Evolutionary conservation across 2,888 invertebrate species (phyloP).

Genomic region (Sesamia inferens): DNA sequence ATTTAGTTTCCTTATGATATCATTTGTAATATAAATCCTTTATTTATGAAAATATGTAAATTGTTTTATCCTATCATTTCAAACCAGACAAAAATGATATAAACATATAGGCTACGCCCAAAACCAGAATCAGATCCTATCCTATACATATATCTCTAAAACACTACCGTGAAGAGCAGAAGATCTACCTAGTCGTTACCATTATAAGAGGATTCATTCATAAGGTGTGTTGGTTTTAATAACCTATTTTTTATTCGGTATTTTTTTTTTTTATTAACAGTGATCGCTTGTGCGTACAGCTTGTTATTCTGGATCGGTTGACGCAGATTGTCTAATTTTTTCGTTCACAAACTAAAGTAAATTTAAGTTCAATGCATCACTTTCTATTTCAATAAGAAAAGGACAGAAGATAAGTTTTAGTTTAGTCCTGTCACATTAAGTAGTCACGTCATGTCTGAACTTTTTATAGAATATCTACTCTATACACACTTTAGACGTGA

Average conservation of each 20-base stretch:
- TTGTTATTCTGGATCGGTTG: not conserved
- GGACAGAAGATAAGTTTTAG: too few relatives aligned
- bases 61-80: not conserved
- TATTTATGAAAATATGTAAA: not conserved
- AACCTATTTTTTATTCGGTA: not conserved
- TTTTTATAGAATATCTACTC: too few relatives aligned
- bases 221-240: conserved; percentile 30
- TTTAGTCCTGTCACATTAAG: too few relatives aligned
- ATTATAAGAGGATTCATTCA: not conserved
- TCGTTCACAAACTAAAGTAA: too few relatives aligned
- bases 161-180: not conserved
- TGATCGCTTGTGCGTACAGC: not conserved
- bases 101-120: not conserved
- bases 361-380: too few relatives aligned
- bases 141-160: not conserved
- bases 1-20: conserved; percentile 6
- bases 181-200: not conserved
- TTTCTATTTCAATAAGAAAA: too few relatives aligned
- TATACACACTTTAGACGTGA: too few relatives aligned
- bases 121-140: conserved; percentile 6
- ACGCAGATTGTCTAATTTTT: too few relatives aligned
- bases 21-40: not conserved
- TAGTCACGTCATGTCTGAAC: too few relatives aligned
- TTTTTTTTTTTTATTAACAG: not conserved
- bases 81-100: not conserved